Evolutionary conservation across 2,888 invertebrate species (phyloP).

Genomic region (Luffia ferchaultella): DNA sequence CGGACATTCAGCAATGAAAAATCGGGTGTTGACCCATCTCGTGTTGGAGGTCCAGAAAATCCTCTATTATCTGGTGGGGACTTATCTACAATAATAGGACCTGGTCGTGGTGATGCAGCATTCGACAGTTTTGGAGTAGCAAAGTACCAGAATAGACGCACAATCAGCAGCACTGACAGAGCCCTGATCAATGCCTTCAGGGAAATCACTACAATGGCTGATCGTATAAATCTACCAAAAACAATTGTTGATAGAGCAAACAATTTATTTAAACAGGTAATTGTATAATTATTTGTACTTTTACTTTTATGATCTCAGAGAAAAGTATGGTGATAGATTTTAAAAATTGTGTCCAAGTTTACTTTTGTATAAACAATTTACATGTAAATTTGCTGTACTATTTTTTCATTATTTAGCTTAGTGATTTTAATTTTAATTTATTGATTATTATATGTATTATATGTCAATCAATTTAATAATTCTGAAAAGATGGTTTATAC

Average conservation of each 20-base stretch:
- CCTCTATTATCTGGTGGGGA: conserved; percentile 95
- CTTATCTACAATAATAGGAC: conserved; percentile 94
- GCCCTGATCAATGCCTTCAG: conserved; percentile 95
- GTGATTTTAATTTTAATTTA: too few relatives aligned
- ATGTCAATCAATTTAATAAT: too few relatives aligned
- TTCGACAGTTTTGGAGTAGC: conserved; percentile 87
- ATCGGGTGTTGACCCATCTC: conserved; percentile 95
- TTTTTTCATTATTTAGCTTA: too few relatives aligned
- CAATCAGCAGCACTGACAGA: conserved; percentile 93
- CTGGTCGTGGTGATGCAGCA: conserved; percentile 79
- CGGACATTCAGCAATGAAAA: conserved; percentile 99
- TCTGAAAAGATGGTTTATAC: too few relatives aligned
- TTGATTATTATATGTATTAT: too few relatives aligned
- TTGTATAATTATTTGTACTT: too few relatives aligned
- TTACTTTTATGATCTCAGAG: too few relatives aligned
- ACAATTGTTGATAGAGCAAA: conserved; percentile 97
- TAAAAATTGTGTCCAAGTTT: too few relatives aligned
- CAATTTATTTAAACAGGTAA: conserved; percentile 94
- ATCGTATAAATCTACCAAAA: conserved; percentile 95
- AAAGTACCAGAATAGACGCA: conserved; percentile 68
- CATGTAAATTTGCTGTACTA: too few relatives aligned
- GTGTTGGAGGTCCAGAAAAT: conserved; percentile 99
- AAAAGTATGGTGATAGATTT: too few relatives aligned
- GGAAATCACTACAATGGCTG: conserved; percentile 98
- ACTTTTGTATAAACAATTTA: too few relatives aligned